Percentiles rank a stretch among this genome's conserved stretches.
Evolutionary conservation across 2,113 vertebrate species (phyloP).

Genomic region (Pionites leucogaster): DNA sequence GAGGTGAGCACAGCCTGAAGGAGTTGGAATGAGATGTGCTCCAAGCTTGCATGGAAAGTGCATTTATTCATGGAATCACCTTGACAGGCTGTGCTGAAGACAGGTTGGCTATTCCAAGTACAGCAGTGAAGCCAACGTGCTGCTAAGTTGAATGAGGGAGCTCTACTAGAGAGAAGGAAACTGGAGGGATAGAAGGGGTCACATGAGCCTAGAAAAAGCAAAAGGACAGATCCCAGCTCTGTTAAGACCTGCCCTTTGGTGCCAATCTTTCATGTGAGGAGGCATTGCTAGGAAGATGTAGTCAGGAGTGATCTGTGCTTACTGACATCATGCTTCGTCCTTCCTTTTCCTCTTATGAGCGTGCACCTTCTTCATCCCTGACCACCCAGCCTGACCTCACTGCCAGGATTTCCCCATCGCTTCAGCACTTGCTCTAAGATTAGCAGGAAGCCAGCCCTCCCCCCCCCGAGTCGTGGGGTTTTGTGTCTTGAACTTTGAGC

Average conservation of each 20-base stretch:
- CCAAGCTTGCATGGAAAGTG: background rate
- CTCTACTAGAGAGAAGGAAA: background rate
- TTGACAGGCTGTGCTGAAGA: background rate
- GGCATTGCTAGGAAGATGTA: background rate
- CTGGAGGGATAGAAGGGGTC: background rate
- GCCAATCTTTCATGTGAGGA: background rate
- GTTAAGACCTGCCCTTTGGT: background rate
- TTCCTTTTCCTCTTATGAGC: background rate
- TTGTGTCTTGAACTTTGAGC: background rate
- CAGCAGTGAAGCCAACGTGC: accelerated
- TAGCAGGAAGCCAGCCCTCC: background rate
- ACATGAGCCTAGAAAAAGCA: background rate
- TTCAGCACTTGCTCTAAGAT: background rate
- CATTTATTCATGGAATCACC: background rate
- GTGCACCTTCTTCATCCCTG: background rate
- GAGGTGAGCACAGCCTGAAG: background rate
- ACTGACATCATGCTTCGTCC: background rate
- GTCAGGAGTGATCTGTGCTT: background rate
- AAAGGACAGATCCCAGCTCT: background rate
- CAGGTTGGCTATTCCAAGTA: background rate
- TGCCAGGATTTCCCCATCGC: background rate
- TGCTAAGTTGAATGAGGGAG: background rate
- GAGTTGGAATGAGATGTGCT: accelerated
- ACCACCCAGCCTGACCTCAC: background rate
- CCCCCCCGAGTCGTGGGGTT: background rate